phyloP scores from a whole-genome alignment of 2,888 invertebrate genomes.

The Andrena hattorfiana region DNA sequence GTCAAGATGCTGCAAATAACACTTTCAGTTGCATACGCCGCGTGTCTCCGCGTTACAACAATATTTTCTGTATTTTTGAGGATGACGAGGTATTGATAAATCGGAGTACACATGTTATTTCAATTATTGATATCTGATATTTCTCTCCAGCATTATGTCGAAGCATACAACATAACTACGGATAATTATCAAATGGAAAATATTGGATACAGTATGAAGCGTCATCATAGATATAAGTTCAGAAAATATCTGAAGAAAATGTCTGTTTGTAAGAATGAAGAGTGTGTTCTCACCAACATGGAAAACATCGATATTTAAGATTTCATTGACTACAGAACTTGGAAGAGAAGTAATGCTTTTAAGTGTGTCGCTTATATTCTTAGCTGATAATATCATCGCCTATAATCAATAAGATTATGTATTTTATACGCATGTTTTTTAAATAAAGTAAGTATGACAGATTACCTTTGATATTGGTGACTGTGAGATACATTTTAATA shows the following conservation, averaged over 20 bases:
- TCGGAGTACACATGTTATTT: not conserved
- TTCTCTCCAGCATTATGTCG: constrained; percentile 88
- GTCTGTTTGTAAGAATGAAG: constrained; percentile 68
- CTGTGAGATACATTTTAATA: not conserved
- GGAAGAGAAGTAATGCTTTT: not conserved
- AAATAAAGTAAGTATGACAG: constrained; percentile 3
- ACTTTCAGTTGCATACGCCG: constrained; percentile 92
- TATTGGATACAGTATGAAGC: constrained; percentile 83
- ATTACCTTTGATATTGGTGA: not conserved
- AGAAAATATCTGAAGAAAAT: constrained; percentile 75
- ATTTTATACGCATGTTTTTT: not conserved
- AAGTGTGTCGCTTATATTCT: not conserved
- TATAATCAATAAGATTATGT: not conserved
- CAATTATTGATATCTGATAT: not conserved
- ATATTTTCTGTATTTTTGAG: constrained; percentile 89
- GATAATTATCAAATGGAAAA: constrained; percentile 92
- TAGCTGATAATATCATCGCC: not conserved
- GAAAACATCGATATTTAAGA: constrained; percentile 15
- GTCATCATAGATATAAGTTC: constrained; percentile 67
- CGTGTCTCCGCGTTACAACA: constrained; percentile 86
- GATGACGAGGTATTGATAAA: constrained; percentile 86
- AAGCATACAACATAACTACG: constrained; percentile 90
- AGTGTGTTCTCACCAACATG: constrained; percentile 53
- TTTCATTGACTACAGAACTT: not conserved
- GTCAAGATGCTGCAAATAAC: constrained; percentile 94